Base-by-base conservation (phyloP, 30 jellyfish, hydroid and myxozoan genomes). In the Rhopilema esculentum region DNA sequence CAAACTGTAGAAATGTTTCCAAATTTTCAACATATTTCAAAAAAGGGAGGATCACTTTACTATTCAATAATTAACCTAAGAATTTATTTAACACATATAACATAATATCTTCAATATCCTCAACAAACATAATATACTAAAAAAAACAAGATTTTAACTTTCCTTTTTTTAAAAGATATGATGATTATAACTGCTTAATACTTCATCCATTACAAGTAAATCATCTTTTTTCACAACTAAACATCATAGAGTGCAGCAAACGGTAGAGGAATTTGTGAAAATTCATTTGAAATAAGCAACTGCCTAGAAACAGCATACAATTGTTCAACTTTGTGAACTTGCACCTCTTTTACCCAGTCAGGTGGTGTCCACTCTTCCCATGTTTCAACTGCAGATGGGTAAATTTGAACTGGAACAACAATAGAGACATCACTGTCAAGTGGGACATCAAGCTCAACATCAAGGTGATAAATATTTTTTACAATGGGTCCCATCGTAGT, bases 301-400 rank as follows among this genome's bases (percentile, higher is more conserved):
- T 84, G 75, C 80, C 75, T 72, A 30, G 87, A 74, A 17, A 84
- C 93, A 1, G 77, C 84, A 20, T 75, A 84, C 21, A 52, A 26
- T 18, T 80, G 50, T 16, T 61, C 66, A 29, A 74, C 49, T 17
- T 71, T 64, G 8, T 20, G 24, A 21, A 84, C 87, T 18, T 24
- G 24, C 12, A 28, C 73, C 52, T 72, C 64, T 52, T 72, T 72
- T 1, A 75, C 40, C 93, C 93, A 84, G 4, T 84, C 93, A 16
- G 93, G 87, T 49, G 87, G 87, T 29, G 76, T 72, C 93, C 93
- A 84, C 8, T 18, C 53, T 16, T 27, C 27, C 93, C 93, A 84
- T 49, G 49, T 76, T 18, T 52, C 67, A n/a, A 33, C 23, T 1
- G 87, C 50, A 53, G 27, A 65, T 19, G 93, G 93, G 24, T 17